phyloP scores from a whole-genome alignment of 2,888 invertebrate species.

The Trichogramma dendrolimi region DNA sequence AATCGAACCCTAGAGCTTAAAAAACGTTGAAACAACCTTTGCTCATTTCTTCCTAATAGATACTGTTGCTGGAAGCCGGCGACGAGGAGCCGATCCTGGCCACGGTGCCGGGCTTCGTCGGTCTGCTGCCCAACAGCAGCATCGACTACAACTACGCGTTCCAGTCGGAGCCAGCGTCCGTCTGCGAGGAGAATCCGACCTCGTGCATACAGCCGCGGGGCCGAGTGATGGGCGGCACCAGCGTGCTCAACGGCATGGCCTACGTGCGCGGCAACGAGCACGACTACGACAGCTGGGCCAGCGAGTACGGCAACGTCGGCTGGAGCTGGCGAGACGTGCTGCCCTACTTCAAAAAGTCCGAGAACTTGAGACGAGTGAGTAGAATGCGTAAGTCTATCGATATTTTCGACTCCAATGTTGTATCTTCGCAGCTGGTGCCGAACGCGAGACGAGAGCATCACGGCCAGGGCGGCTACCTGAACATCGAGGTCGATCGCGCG shows the following conservation, averaged over 20 bases:
- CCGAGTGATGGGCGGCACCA: neutral
- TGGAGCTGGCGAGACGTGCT: neutral
- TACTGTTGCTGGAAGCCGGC: constrained; percentile 1
- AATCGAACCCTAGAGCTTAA: too few species aligned
- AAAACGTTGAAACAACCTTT: too few species aligned
- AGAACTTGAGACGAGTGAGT: neutral
- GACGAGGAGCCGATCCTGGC: neutral
- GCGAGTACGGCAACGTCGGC: neutral
- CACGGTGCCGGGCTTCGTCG: neutral
- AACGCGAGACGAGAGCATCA: neutral
- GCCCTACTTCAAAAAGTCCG: neutral
- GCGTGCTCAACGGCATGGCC: neutral
- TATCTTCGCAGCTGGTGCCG: neutral
- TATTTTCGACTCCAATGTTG: neutral
- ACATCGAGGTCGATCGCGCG: constrained; percentile 73
- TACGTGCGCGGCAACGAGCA: neutral
- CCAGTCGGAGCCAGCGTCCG: neutral
- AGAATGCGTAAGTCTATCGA: neutral
- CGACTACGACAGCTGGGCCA: neutral
- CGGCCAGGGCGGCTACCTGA: constrained; percentile 63
- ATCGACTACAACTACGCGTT: neutral
- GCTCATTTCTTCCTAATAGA: neutral
- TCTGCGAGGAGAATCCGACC: too few species aligned
- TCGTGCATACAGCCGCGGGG: neutral
- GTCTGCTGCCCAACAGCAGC: neutral